These are phyloP conservation scores for Drosophila antonietae DNA, from an alignment of 2,888 invertebrate species.

Conservation along the genomic window DNA sequence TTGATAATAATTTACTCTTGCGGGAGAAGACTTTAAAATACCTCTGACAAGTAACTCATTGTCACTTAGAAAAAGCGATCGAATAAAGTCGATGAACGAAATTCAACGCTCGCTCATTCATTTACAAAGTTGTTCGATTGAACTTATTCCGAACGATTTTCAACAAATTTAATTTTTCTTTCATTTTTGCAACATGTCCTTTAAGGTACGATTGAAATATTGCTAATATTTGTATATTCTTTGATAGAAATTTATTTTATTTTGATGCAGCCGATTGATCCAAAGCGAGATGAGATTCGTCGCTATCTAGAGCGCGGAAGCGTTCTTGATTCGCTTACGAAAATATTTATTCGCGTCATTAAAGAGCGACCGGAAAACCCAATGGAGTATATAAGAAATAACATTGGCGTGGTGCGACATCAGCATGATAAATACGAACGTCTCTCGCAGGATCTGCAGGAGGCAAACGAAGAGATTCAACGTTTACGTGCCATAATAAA, in stretches of 20 bases:
- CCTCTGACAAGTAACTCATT: conserved; percentile 9
- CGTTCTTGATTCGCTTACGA: conserved; percentile 83
- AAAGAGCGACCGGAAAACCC: conserved; percentile 83
- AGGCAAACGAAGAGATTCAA: conserved; percentile 76
- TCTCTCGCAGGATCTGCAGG: conserved; percentile 77
- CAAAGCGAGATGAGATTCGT: conserved; percentile 84
- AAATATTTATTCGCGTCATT: conserved; percentile 82
- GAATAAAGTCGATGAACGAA: background rate
- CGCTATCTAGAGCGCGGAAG: conserved; percentile 83
- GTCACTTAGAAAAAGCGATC: background rate
- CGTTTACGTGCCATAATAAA: conserved; percentile 74
- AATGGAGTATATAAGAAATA: conserved; percentile 80
- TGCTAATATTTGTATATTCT: background rate
- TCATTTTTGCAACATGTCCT: conserved; percentile 69
- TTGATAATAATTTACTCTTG: background rate
- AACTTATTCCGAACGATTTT: conserved; percentile 20
- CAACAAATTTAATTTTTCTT: conserved; percentile 21
- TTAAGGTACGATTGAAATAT: conserved; percentile 66
- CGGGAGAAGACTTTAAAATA: conserved; percentile 18
- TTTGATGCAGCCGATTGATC: conserved; percentile 82
- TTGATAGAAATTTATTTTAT: background rate
- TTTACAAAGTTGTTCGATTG: conserved; percentile 10
- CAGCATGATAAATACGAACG: conserved; percentile 80
- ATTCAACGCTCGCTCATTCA: conserved; percentile 15
- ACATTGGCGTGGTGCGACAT: conserved; percentile 80